Evolutionary conservation across 37 sponge, comb jelly and placozoan genomes (phyloP).

Genomic region (Theonella swinhoei): DNA sequence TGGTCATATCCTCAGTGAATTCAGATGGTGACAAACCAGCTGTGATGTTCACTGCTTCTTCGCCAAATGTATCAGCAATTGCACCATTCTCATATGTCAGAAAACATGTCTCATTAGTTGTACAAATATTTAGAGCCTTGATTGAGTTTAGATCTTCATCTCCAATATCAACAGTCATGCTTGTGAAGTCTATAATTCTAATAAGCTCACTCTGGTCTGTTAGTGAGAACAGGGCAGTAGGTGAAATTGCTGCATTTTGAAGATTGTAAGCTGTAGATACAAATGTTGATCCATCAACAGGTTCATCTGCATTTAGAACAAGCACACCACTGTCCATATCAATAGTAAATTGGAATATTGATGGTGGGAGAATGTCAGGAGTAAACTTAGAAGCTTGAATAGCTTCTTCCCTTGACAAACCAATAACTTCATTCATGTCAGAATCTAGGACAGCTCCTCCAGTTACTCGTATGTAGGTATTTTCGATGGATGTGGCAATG

Average conservation of each 20-base stretch:
- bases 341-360: conserved; percentile 45
- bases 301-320: conserved; percentile 65
- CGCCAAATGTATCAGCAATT: conserved; percentile 74
- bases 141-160: conserved; percentile 66
- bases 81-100: conserved; percentile 69
- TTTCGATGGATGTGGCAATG: conserved; percentile 69
- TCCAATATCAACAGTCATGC: conserved; percentile 43
- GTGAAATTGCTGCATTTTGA: conserved; percentile 51
- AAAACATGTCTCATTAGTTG: conserved; percentile 56
- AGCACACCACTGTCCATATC: conserved; percentile 73
- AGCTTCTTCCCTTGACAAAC: conserved; percentile 48
- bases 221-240: conserved; percentile 60
- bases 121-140: conserved; percentile 73
- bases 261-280: conserved; percentile 54
- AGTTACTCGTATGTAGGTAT: conserved; percentile 80
- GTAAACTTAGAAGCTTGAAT: conserved; percentile 65
- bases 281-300: conserved; percentile 56
- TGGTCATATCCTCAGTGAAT: conserved; percentile 45
- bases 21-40: conserved; percentile 39
- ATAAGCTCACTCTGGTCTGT: conserved; percentile 28
- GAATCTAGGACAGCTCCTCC: conserved; percentile 65
- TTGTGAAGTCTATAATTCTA: conserved; percentile 56
- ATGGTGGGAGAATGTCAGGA: conserved; percentile 77
- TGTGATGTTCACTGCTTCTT: conserved; percentile 51
- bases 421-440: conserved; percentile 47